These are phyloP conservation scores for Troglohyphantes excavatus DNA, from an alignment of 2,888 invertebrate genomes.

Conservation along the genomic window DNA sequence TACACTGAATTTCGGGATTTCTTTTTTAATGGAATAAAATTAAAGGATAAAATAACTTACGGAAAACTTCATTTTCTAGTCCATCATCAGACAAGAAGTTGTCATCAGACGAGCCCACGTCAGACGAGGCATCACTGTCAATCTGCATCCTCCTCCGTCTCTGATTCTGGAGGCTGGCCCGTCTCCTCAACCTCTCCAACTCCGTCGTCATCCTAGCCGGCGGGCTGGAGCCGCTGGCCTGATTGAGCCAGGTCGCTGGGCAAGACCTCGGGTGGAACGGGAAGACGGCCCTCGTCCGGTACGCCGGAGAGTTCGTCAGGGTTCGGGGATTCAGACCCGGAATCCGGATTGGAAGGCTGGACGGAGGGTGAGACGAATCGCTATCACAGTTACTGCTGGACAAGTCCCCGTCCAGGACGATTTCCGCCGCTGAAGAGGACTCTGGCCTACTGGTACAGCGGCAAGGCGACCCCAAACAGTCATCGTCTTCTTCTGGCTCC, in stretches of 20 bases:
- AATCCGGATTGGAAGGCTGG: conserved; percentile 54
- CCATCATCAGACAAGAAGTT: background rate
- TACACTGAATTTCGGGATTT: too few relatives aligned
- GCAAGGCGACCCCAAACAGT: background rate
- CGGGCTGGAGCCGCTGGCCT: background rate
- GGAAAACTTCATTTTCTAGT: background rate
- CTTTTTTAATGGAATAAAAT: too few relatives aligned
- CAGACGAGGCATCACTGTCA: conserved; percentile 44
- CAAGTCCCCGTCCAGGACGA: background rate
- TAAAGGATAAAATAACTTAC: background rate
- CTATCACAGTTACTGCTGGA: conserved; percentile 54
- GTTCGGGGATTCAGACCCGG: conserved; percentile 7
- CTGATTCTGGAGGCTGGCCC: background rate
- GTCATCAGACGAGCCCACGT: conserved; percentile 15
- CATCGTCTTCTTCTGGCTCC: background rate
- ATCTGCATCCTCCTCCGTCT: conserved; percentile 29
- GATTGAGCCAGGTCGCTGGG: background rate
- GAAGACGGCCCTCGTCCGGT: background rate
- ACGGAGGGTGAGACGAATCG: conserved; percentile 17
- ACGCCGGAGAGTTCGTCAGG: conserved; percentile 17
- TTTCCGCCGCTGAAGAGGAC: conserved; percentile 5
- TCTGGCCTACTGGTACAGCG: conserved; percentile 30
- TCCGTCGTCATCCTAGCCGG: background rate
- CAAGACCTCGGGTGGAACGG: background rate
- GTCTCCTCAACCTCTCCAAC: background rate